These are phyloP conservation scores for Pogona vitticeps DNA, from an alignment of 2,113 vertebrate species.

Conservation along the genomic window DNA sequence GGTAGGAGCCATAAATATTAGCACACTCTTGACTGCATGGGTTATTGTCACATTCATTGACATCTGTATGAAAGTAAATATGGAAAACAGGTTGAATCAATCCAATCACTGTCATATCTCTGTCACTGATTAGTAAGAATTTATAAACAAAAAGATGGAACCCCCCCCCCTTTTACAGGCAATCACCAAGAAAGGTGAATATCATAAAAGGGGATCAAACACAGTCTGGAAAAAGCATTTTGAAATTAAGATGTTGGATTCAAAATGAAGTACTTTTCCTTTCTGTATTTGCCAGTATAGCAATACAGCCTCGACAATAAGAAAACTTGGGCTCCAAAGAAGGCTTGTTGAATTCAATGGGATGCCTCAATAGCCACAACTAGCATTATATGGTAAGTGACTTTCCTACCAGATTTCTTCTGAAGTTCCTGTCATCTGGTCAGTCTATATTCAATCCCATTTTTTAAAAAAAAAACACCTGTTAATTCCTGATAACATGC, in stretches of 20 bases:
- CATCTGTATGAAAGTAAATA: conserved; percentile 76
- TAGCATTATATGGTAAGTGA: not conserved
- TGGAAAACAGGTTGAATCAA: not conserved
- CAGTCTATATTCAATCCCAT: not conserved
- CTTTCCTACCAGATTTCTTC: not conserved
- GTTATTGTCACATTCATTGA: conserved; percentile 87
- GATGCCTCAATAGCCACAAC: not conserved
- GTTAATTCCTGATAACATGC: not conserved
- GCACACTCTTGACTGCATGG: conserved; percentile 94
- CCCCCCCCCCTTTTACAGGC: not conserved
- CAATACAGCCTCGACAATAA: too few species aligned
- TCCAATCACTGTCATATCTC: not conserved
- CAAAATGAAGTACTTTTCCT: too few species aligned
- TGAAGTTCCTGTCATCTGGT: not conserved
- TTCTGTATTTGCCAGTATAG: too few species aligned
- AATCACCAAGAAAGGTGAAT: not conserved
- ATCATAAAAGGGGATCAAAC: too few species aligned
- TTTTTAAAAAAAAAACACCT: not conserved
- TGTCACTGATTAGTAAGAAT: not conserved
- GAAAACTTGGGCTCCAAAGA: not conserved
- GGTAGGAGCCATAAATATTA: conserved; percentile 93
- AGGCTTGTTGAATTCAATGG: not conserved
- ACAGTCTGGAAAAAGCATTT: too few species aligned
- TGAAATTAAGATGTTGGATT: too few species aligned
- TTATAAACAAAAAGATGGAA: not conserved